Percentiles rank a stretch among this genome's conserved stretches.
These are phyloP conservation scores for Pangasianodon gigas DNA, from an alignment of 2,113 vertebrate species.

Conservation along the genomic window DNA sequence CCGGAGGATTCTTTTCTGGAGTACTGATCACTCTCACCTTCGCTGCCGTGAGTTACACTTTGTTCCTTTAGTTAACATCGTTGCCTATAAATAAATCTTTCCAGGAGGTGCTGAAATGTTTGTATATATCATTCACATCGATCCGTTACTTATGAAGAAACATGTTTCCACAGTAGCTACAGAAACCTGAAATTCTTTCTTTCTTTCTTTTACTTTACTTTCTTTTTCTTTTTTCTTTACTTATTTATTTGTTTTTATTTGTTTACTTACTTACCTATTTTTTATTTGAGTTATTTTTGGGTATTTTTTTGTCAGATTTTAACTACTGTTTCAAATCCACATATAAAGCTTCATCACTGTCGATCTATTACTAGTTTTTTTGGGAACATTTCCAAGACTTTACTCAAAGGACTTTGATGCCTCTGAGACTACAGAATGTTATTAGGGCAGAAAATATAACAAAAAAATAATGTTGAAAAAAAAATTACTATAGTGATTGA, in stretches of 20 bases:
- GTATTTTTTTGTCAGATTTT: not conserved
- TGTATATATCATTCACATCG: not conserved
- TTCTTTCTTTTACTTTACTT: not conserved
- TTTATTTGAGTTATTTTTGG: not conserved
- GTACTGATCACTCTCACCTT: constrained; percentile 85
- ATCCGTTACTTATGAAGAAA: not conserved
- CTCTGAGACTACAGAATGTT: not conserved
- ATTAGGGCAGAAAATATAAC: not conserved
- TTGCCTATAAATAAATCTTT: not conserved
- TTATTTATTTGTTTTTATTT: not conserved
- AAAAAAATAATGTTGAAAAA: too few relatives aligned
- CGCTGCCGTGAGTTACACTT: constrained; percentile 81
- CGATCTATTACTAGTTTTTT: not conserved
- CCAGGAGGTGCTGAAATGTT: not conserved
- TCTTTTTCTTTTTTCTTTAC: not conserved
- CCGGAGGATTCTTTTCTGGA: constrained; percentile 87
- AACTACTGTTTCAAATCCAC: not conserved
- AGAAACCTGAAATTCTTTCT: not conserved
- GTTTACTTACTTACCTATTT: not conserved
- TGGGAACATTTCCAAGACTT: not conserved
- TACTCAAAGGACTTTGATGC: not conserved
- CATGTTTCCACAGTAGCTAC: not conserved
- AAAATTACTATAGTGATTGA: too few relatives aligned
- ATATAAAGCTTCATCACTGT: not conserved
- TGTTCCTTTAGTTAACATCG: not conserved